Percentiles rank a stretch among this genome's conserved stretches.
Conservation (phyloP, 2,888 invertebrate species). For the Marronus borbonicus region DNA sequence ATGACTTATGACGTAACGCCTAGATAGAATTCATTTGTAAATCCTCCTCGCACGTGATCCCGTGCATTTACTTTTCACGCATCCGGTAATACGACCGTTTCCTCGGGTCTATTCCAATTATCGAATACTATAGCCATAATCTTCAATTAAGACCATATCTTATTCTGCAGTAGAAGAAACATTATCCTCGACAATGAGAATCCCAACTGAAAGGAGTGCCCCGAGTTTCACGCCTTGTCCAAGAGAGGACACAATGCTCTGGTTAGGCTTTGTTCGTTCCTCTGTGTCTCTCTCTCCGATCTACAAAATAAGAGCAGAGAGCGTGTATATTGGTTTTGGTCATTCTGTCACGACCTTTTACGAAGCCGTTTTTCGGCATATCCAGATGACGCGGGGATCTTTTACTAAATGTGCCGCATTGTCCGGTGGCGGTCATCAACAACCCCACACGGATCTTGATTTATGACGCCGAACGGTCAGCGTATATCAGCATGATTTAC, state of each 20-base stretch:
- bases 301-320: background rate
- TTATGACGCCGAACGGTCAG: conserved; percentile 61
- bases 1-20: conserved; percentile 38
- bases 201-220: conserved; percentile 57
- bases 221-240: conserved; percentile 61
- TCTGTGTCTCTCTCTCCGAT: background rate
- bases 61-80: conserved; percentile 1
- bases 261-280: background rate
- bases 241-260: conserved; percentile 60
- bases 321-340: conserved; percentile 43
- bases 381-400: conserved; percentile 52
- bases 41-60: conserved; percentile 13
- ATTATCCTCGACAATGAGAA: conserved; percentile 41
- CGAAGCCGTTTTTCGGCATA: conserved; percentile 48
- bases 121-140: conserved; percentile 29
- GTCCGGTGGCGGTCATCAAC: conserved; percentile 69
- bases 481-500: conserved; percentile 63
- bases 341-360: conserved; percentile 37
- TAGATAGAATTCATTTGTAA: conserved; percentile 33
- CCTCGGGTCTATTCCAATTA: conserved; percentile 22
- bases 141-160: conserved; percentile 27
- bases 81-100: conserved; percentile 29
- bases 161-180: conserved; percentile 21
- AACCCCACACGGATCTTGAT: conserved; percentile 62
- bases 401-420: conserved; percentile 64